Conservation (phyloP, 2,888 invertebrate species). For the Netelia melanura region DNA sequence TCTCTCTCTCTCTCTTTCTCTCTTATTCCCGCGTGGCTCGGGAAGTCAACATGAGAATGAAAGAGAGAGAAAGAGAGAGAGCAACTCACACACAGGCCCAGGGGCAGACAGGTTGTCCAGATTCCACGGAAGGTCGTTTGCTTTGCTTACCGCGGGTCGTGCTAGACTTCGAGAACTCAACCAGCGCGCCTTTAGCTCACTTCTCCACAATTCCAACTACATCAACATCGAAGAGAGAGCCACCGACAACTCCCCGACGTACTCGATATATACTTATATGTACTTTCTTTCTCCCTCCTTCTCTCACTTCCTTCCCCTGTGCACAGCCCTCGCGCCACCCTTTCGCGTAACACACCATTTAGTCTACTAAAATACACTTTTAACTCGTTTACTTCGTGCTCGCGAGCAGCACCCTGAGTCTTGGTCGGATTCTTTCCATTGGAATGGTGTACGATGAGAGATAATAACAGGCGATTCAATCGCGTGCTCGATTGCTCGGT, state of each 20-base stretch:
- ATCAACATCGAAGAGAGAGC: conserved; percentile 36
- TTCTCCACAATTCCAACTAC: conserved; percentile 55
- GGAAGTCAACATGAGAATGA: conserved; percentile 17
- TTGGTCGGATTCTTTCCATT: neutral
- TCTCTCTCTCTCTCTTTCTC: conserved; percentile 48
- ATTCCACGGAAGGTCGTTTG: conserved; percentile 85
- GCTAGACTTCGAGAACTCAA: conserved; percentile 74
- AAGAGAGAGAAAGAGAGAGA: conserved; percentile 20
- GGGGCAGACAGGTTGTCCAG: conserved; percentile 85
- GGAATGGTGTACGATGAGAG: neutral
- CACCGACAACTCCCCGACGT: conserved; percentile 1
- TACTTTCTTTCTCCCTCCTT: conserved; percentile 64
- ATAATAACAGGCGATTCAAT: neutral
- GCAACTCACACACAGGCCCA: conserved; percentile 72
- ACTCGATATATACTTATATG: conserved; percentile 10
- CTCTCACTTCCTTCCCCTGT: conserved; percentile 47
- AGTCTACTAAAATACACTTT: conserved; percentile 48
- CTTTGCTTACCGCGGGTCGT: conserved; percentile 84
- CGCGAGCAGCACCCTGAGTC: conserved; percentile 19
- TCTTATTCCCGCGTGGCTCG: conserved; percentile 16
- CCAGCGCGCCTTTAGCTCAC: conserved; percentile 73
- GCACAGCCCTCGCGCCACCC: conserved; percentile 17
- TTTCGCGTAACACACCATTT: conserved; percentile 7
- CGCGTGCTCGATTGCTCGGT: neutral
- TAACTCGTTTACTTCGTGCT: conserved; percentile 39